Base-by-base conservation (phyloP, 2,888 invertebrate species). In the Harmothoe impar region DNA sequence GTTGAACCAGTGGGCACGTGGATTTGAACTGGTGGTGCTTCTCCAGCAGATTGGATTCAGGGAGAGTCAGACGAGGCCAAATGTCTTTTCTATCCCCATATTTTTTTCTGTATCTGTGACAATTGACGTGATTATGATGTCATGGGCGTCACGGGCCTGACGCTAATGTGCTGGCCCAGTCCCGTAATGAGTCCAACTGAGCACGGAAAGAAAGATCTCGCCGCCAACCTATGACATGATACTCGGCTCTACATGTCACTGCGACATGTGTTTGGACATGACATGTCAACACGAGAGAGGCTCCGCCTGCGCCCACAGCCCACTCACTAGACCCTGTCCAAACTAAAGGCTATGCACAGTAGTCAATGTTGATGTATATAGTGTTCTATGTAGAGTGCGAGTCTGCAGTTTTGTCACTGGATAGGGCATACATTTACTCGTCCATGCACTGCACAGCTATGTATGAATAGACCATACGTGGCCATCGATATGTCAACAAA, bases 61-160 rank as follows among this genome's bases (percentile, higher is more conserved):
- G n/a, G n/a, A n/a, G 10, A 43, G 43, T 10, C 3, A 15, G 62
- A n/a, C 20, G 62, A 20, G n/a, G 7, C 20, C 10, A 15, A 15
- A 5, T 12, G 20, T 62, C n/a, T 62, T 62, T 62, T n/a, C 62
- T 20, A n/a, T 62, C n/a, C 15, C 20, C 17, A 20, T 86, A 52
- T 86, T 54, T 54, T 23, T 86, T 43, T 84, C 29, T 43, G 43
- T 52, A 35, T 15, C 81, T 33, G 81, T 43, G 86, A 86, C 86
- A 86, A 54, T 86, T 86, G 56, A 25, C 29, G 54, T 86, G 86
- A 86, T 86, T 86, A 86, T 86, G 86, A 86, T 86, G 54, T 86
- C 84, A 84, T 3, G n/a, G 84, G 86, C 12, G 54, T 86, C 84
- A 84, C n/a, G n/a, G 84, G 86, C 12, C 86, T 86, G 86, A 86